A percentile compares a stretch with the other conserved stretches of the same genome.
These are phyloP conservation scores for Drosophila littoralis DNA, from an alignment of 1,140 invertebrate genomes.

Conservation along the genomic window DNA sequence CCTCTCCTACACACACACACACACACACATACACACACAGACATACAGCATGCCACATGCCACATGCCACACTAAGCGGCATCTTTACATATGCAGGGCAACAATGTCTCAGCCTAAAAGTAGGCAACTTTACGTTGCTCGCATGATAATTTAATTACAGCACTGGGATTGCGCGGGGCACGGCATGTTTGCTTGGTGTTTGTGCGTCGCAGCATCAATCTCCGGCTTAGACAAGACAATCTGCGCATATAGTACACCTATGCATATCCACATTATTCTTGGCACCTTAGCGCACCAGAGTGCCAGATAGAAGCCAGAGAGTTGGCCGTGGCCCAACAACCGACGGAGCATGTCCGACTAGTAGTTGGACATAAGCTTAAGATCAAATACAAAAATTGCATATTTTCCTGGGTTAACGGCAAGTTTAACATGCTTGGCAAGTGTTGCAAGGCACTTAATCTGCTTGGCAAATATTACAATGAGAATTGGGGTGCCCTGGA, in stretches of 20 bases:
- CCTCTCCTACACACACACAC: neutral
- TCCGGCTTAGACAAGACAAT: slow-evolving; percentile 72
- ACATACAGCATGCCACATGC: no score
- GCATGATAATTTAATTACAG: slow-evolving; percentile 81
- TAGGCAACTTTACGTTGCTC: slow-evolving; percentile 45
- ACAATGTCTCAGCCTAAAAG: slow-evolving; percentile 50
- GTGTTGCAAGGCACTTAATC: neutral
- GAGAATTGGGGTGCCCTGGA: no score
- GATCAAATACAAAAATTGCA: neutral
- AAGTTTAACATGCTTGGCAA: neutral
- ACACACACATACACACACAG: no score
- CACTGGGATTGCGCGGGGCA: slow-evolving; percentile 41
- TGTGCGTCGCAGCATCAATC: slow-evolving; percentile 63
- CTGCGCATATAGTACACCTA: slow-evolving; percentile 42
- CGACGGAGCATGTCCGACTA: neutral
- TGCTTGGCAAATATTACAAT: neutral
- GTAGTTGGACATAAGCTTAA: no score
- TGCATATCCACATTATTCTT: slow-evolving; percentile 48
- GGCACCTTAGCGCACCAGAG: slow-evolving; percentile 59
- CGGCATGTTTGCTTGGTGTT: neutral
- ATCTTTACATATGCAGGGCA: slow-evolving; percentile 36
- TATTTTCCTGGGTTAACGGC: neutral
- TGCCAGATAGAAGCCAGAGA: slow-evolving; percentile 11
- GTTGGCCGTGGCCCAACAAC: neutral
- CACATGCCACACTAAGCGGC: neutral